Percentiles rank a stretch among this genome's conserved stretches.
These are phyloP conservation scores for Lasioglossum vierecki DNA, from an alignment of 2,888 invertebrate species.

Conservation along the genomic window DNA sequence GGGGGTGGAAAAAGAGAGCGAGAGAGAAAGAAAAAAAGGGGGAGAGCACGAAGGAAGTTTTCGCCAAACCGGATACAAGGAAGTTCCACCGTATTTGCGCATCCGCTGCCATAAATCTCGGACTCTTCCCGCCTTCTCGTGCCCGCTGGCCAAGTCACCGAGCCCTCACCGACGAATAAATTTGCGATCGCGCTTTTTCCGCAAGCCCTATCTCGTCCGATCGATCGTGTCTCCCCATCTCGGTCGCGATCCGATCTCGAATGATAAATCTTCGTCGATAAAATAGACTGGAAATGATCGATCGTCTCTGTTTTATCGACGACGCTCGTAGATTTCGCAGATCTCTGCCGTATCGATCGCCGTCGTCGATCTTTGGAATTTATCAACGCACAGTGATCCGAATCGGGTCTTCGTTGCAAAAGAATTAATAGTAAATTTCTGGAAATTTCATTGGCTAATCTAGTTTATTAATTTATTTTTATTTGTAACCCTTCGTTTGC, in stretches of 20 bases:
- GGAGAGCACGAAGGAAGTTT: conserved; percentile 77
- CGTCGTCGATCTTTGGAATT: neutral
- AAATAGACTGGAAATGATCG: neutral
- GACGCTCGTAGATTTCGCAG: neutral
- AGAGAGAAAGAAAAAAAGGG: conserved; percentile 24
- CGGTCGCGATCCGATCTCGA: neutral
- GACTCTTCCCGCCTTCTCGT: conserved; percentile 74
- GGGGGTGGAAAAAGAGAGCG: neutral
- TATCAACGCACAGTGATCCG: neutral
- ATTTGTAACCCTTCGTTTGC: no score
- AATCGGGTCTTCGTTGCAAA: neutral
- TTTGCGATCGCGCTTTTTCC: conserved; percentile 63
- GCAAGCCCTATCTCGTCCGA: conserved; percentile 38
- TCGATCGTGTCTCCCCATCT: conserved; percentile 21
- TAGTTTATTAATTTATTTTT: no score
- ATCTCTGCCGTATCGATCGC: neutral
- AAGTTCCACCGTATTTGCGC: conserved; percentile 84
- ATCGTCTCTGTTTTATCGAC: conserved; percentile 23
- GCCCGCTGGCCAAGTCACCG: conserved; percentile 75
- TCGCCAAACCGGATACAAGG: conserved; percentile 81
- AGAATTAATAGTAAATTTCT: no score
- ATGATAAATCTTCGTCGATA: neutral
- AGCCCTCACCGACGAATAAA: conserved; percentile 68
- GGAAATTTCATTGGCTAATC: no score
- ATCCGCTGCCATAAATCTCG: conserved; percentile 83